Base-by-base conservation (phyloP, 2,888 invertebrate species). In the Drosophila melanosoma region DNA sequence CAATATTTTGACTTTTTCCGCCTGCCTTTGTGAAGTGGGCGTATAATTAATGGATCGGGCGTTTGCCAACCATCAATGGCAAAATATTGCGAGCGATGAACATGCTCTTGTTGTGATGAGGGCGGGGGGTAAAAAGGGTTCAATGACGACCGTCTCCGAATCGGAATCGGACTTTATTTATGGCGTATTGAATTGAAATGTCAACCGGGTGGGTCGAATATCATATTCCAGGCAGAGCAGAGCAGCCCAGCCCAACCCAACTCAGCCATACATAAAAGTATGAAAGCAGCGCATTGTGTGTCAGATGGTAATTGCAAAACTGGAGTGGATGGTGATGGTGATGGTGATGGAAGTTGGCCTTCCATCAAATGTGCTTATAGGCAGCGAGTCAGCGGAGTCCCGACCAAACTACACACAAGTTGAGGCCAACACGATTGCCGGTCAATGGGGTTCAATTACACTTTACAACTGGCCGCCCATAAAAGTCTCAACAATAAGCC, bases 1-100 rank as follows among this genome's bases (percentile, higher is more conserved):
- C 90, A 91, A 90, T 91, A 90, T 91, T 90, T 90, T 91, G 91
- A 91, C 89, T 89, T 90, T 83, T 82, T 80, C 74, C 74, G 85
- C 83, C 83, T 66, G 73, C 77, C 69, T 74, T 84, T 87, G 85
- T 87, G 82, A 90, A 88, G 89, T 91, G 90, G 91, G 89, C 91
- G 91, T 91, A 88, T 89, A 91, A 89, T 89, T 89, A 89, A 89
- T 91, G 91, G 89, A 77, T 79, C 76, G 77, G 76, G 76, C 63
- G 72, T 69, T 79, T 62, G 68, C 63, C 63, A 58, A 40, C 69
- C 76, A 68, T 86, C 88, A 87, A 86, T 89, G 79, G 90, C 42
- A 72, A 78, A 84, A 85, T 82, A 84, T 86, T 86, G 86, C 76
- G 79, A 81, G 66, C 75, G 45, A 69, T 29, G 83, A 86, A 85